Conservation (phyloP, 2,888 invertebrate genomes). For the Eurois occulta region DNA sequence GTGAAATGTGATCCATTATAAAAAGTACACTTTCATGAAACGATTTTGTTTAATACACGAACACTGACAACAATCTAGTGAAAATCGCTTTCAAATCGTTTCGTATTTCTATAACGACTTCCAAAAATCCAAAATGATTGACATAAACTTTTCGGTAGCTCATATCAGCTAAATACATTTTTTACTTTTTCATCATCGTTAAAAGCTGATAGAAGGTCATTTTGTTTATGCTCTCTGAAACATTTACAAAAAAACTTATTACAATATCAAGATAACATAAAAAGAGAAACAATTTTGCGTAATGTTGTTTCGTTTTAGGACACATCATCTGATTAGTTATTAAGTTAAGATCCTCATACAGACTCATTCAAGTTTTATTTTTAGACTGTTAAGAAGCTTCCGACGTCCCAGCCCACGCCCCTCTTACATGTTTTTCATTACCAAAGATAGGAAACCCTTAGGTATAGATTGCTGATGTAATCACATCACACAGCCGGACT, state of each 20-base stretch:
- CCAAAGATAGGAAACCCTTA: not conserved
- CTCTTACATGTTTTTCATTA: slow-evolving; percentile 10
- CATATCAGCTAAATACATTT: too few species aligned
- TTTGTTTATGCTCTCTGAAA: too few species aligned
- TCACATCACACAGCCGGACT: slow-evolving; percentile 40
- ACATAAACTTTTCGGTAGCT: not conserved
- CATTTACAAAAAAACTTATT: not conserved
- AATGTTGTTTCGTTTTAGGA: not conserved
- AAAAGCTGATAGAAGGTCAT: not conserved
- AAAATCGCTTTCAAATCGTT: not conserved
- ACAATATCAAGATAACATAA: not conserved
- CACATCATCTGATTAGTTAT: slow-evolving; percentile 1
- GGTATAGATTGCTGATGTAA: slow-evolving; percentile 55
- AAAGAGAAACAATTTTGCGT: not conserved
- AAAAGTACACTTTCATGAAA: not conserved
- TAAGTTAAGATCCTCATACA: not conserved
- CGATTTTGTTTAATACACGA: not conserved
- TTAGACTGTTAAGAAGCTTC: not conserved
- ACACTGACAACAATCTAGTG: not conserved
- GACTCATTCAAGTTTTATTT: not conserved
- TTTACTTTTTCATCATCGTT: not conserved
- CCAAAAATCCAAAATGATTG: fast-evolving
- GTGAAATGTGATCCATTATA: not conserved
- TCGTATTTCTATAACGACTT: not conserved
- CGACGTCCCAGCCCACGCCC: not conserved